A percentile compares a stretch with the other conserved stretches of the same genome.
Evolutionary conservation across 2,797 vertebrate genomes (phyloP).

Genomic region (Sebastes reedi): DNA sequence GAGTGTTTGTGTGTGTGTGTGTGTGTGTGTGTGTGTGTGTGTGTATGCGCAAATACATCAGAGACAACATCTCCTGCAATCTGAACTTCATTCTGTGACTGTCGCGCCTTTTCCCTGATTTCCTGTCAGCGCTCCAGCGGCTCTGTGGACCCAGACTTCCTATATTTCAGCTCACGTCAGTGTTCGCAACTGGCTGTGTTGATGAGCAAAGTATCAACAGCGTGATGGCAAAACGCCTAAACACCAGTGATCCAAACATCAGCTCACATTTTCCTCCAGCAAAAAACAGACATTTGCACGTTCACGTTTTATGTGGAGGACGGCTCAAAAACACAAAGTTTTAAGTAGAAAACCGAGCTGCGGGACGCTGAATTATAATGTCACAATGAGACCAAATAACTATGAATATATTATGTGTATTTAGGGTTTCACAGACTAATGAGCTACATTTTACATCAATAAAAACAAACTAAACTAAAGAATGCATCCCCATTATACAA

Average conservation of each 20-base stretch:
- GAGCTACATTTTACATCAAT: not conserved
- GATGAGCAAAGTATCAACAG: not conserved
- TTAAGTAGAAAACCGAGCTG: not conserved
- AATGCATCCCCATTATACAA: not conserved
- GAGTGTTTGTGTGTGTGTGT: not conserved
- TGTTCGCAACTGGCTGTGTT: constrained; percentile 6
- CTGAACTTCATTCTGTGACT: constrained; percentile 24
- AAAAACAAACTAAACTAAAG: not conserved
- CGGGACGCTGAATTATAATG: not conserved
- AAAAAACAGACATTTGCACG: constrained; percentile 1
- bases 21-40: not conserved
- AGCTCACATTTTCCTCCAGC: not conserved
- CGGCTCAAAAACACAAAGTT: not conserved
- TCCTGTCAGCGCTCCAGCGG: constrained; percentile 10
- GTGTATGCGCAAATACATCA: not conserved
- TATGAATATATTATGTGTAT: not conserved
- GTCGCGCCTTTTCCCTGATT: constrained; percentile 31
- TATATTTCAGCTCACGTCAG: not conserved
- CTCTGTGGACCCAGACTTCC: constrained; percentile 2
- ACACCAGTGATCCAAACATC: not conserved
- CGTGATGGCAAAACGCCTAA: not conserved
- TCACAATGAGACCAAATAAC: not conserved
- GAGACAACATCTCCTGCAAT: constrained; percentile 21
- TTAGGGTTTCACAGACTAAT: not conserved
- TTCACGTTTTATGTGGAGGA: not conserved